Base-by-base conservation (phyloP, 2,797 vertebrate species). In the Tadarida brasiliensis region DNA sequence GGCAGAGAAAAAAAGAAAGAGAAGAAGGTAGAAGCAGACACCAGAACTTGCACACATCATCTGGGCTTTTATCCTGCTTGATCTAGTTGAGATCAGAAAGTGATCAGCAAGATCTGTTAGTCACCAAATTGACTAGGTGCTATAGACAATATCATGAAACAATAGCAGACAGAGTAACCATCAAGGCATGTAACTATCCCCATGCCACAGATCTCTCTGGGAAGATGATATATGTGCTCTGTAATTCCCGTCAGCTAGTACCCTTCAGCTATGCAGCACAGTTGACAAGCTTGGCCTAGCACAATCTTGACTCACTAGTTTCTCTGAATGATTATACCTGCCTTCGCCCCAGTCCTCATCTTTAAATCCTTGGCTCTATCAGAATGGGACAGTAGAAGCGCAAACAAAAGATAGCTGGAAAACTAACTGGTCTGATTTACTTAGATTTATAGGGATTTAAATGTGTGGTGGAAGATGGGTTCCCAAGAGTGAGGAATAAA, bases 31-130 rank as follows among this genome's bases (percentile, higher is more conserved):
- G 56, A 85, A 63, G n/a, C 57, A 67, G 77, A 90, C 11, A 68
- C 6, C 47, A 93, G 39, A 87, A 26, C 11, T 93, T 70, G 44
- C 22, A 35, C 14, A 7, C 35, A 67, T 65, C 44, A 49, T 86
- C 3, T 20, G 65, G 47, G 30, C 14, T 59, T 96, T 68, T 94
- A 67, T 68, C 20, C 44, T 65, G 47, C 49, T 90, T 73, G 14
- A 82, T 68, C 15, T 67, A 28, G 20, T 94, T 93, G 73, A 91
- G 26, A 89, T 93, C 92, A 91, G 82, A 83, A 95, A 92, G 51
- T 61, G 74, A 51, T 76, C 93, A 90, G 54, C 54, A 85, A 90
- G 73, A 77, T 67, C 51, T 84, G 89, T 84, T 77, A 68, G 54
- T 85, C 39, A 35, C 30, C 1, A 14, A 47, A 39, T 9, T 28